Conservation (phyloP, 2,797 vertebrate genomes). For the Alcedo quadribrachys region DNA sequence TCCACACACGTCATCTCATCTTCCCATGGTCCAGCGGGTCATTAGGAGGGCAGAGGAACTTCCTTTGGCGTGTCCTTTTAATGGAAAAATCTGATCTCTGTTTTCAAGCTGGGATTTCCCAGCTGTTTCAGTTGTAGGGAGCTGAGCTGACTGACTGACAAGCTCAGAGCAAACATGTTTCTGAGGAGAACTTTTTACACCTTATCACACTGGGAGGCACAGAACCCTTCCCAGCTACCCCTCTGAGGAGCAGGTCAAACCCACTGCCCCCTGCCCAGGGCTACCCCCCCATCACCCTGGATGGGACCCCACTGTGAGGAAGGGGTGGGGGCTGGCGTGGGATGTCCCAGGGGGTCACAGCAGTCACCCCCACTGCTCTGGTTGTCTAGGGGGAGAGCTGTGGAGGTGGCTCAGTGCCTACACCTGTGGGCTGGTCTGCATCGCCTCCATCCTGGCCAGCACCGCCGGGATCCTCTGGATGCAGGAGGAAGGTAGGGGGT, state of each 20-base stretch:
- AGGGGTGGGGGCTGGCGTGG: fast-evolving
- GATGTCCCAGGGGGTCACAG: fast-evolving
- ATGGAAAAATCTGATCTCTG: neutral
- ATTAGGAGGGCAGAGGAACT: neutral
- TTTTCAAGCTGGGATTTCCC: neutral
- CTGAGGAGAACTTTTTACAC: neutral
- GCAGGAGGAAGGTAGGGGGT: slow-evolving; percentile 11
- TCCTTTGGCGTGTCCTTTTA: neutral
- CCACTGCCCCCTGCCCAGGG: neutral
- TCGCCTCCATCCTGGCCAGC: neutral
- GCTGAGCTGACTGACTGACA: neutral
- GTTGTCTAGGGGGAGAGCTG: slow-evolving; percentile 44
- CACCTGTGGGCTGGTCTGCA: slow-evolving; percentile 35
- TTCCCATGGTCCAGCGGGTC: too few relatives aligned
- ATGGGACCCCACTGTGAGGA: neutral
- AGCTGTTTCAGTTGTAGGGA: neutral
- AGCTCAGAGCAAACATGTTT: neutral
- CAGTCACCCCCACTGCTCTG: neutral
- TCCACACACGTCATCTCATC: fast-evolving
- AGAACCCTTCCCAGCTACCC: neutral
- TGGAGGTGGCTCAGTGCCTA: slow-evolving; percentile 64
- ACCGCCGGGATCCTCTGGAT: slow-evolving; percentile 38
- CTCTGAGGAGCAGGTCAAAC: neutral
- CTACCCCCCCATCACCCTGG: fast-evolving
- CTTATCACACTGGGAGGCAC: fast-evolving